These are phyloP conservation scores for Alligator mississippiensis DNA, from an alignment of 2,113 vertebrate genomes.

Conservation along the genomic window DNA sequence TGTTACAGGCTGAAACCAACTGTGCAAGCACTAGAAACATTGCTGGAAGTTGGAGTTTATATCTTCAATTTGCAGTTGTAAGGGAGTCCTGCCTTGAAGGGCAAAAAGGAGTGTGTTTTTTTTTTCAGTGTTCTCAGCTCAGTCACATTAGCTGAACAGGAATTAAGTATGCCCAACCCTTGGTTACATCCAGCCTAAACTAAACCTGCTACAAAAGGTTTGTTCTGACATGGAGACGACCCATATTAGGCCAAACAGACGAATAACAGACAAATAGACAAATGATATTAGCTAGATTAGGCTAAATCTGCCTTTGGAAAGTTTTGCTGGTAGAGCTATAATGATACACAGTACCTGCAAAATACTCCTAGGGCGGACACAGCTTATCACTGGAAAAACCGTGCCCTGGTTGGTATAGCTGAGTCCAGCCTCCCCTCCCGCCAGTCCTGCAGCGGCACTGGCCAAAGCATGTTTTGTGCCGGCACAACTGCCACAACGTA, in stretches of 20 bases:
- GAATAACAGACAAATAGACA: too few relatives aligned
- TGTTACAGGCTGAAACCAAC: neutral
- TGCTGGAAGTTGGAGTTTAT: neutral
- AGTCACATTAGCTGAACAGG: neutral
- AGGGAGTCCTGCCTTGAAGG: neutral
- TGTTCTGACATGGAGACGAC: conserved; percentile 10
- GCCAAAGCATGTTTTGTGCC: neutral
- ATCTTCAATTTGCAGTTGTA: neutral
- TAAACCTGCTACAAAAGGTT: neutral
- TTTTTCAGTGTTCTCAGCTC: neutral
- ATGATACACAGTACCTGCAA: conserved; percentile 26
- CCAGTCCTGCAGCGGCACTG: neutral
- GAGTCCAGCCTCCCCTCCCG: neutral
- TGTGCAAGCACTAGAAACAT: neutral
- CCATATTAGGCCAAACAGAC: neutral
- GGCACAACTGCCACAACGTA: too few relatives aligned
- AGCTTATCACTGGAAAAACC: neutral
- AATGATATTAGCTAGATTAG: neutral
- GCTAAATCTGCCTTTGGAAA: conserved; percentile 5
- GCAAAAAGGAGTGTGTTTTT: neutral
- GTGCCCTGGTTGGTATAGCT: neutral
- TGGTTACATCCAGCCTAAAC: neutral
- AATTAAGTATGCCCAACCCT: neutral
- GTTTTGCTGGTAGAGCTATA: conserved; percentile 30
- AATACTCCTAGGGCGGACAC: conserved; percentile 5